phyloP scores from a whole-genome alignment of 2,113 vertebrate species.

The Hyperoodon ampullatus region DNA sequence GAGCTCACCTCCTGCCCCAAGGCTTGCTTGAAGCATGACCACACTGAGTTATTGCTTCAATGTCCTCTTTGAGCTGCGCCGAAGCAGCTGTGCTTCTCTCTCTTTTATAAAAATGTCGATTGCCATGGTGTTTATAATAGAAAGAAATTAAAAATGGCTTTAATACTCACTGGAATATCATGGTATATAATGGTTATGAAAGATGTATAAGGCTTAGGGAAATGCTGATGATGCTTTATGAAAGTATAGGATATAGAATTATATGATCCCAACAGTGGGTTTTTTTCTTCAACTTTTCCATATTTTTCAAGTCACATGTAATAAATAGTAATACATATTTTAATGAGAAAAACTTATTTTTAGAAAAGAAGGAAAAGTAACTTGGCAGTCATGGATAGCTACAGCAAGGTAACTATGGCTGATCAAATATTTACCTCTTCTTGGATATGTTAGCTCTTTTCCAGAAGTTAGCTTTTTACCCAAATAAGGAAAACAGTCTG shows the following conservation, averaged over 20 bases:
- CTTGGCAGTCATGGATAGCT: not conserved
- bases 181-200: not conserved
- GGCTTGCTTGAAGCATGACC: not conserved
- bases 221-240: not conserved
- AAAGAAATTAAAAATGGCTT: not conserved
- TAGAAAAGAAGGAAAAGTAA: not conserved
- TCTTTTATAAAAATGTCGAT: not conserved
- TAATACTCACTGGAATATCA: not conserved
- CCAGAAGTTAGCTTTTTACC: not conserved
- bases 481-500: not conserved
- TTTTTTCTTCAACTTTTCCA: not conserved
- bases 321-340: not conserved
- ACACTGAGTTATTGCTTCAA: not conserved
- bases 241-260: not conserved
- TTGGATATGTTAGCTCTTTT: not conserved
- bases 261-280: not conserved
- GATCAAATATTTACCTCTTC: not conserved
- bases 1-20: not conserved
- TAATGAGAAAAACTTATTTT: conserved; percentile 32
- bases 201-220: not conserved
- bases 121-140: not conserved
- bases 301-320: not conserved
- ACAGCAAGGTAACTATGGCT: not conserved
- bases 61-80: not conserved
- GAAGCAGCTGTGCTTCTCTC: not conserved